These are phyloP conservation scores for Crotalus adamanteus DNA, from an alignment of 2,797 vertebrate genomes.

Conservation along the genomic window DNA sequence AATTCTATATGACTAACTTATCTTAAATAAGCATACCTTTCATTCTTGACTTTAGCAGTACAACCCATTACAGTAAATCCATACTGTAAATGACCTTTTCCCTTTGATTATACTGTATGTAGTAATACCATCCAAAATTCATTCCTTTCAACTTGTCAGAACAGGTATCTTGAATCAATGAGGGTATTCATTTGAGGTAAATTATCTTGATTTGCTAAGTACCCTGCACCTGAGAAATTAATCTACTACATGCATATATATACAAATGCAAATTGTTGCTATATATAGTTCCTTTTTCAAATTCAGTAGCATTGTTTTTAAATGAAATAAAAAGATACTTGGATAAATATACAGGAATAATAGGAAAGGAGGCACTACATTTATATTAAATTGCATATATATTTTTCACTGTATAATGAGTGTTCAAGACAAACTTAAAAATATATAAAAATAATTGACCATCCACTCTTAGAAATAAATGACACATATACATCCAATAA, in stretches of 20 bases:
- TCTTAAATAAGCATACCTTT: slow-evolving; percentile 39
- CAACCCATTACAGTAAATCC: slow-evolving; percentile 6
- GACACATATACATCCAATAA: neutral
- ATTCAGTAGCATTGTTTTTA: neutral
- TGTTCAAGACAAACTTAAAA: neutral
- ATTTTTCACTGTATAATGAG: neutral
- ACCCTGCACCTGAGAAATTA: neutral
- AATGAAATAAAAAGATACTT: neutral
- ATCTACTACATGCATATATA: no score
- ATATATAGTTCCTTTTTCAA: neutral
- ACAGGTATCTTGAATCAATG: neutral
- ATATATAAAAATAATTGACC: neutral
- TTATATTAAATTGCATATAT: neutral
- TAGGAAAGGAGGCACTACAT: neutral
- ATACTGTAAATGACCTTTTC: slow-evolving; percentile 13
- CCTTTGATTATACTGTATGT: slow-evolving; percentile 5
- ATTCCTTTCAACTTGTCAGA: slow-evolving; percentile 3
- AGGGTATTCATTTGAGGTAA: neutral
- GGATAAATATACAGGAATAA: neutral
- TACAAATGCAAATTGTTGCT: neutral
- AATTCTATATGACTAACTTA: slow-evolving; percentile 45
- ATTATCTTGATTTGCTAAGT: neutral
- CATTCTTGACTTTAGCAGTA: slow-evolving; percentile 39
- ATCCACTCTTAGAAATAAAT: neutral
- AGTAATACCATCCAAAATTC: neutral